Percentiles rank a stretch among this genome's conserved stretches.
These are phyloP conservation scores for Pseudomyrmex sp. DNA, from an alignment of 1,140 invertebrate genomes.

Conservation along the genomic window DNA sequence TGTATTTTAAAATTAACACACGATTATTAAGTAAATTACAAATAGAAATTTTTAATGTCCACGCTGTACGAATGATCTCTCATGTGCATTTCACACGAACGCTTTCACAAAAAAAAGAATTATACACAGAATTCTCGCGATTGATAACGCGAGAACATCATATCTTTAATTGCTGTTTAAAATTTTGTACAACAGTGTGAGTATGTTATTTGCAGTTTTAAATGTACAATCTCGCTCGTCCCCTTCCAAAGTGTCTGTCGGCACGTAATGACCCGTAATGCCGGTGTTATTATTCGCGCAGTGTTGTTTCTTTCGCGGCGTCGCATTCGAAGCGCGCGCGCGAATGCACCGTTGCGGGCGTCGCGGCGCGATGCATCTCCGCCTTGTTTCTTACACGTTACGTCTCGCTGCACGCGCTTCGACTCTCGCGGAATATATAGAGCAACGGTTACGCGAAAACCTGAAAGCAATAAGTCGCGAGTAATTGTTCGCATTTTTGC, in stretches of 20 bases:
- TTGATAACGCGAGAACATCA: conserved; percentile 29
- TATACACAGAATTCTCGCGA: too few relatives aligned
- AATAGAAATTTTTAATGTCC: neutral
- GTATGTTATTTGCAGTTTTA: conserved; percentile 8
- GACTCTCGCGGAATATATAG: neutral
- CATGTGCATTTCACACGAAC: too few relatives aligned
- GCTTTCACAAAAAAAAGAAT: neutral
- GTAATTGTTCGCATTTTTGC: conserved; percentile 55
- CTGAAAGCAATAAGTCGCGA: conserved; percentile 38
- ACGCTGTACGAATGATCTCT: neutral
- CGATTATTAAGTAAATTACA: too few relatives aligned
- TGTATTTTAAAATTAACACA: too few relatives aligned
- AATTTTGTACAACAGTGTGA: conserved; percentile 38
- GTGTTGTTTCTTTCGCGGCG: conserved; percentile 50
- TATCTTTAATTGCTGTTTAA: conserved; percentile 45
- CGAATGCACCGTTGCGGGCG: conserved; percentile 29
- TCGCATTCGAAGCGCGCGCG: neutral
- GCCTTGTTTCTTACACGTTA: neutral
- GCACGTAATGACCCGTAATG: conserved; percentile 58
- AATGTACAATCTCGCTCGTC: conserved; percentile 35
- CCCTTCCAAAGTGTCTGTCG: conserved; percentile 20
- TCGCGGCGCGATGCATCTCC: conserved; percentile 24
- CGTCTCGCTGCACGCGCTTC: neutral
- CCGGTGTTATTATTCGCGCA: conserved; percentile 65
- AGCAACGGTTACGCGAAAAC: conserved; percentile 24